phyloP scores from a whole-genome alignment of 2,888 invertebrate genomes.

The Mythimna vitellina region DNA sequence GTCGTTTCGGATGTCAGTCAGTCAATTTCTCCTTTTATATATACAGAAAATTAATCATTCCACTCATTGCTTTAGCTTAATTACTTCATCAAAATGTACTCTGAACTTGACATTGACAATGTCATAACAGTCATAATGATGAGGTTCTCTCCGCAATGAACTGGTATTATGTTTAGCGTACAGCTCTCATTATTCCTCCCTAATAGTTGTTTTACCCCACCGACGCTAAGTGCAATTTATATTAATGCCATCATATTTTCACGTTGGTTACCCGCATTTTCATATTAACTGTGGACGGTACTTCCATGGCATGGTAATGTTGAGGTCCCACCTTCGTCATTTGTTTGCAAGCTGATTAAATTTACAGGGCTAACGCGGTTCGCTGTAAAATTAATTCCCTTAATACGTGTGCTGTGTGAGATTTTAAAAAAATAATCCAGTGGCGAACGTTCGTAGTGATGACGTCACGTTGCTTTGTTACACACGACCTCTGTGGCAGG shows the following conservation, averaged over 20 bases:
- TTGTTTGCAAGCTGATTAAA: conserved; percentile 88
- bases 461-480: conserved; percentile 32
- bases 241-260: conserved; percentile 89
- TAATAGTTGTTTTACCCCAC: conserved; percentile 83
- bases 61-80: not conserved
- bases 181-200: conserved; percentile 60
- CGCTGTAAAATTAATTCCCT: conserved; percentile 79
- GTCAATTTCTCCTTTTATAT: too few relatives aligned
- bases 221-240: conserved; percentile 86
- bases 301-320: conserved; percentile 83
- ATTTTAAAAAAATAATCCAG: conserved; percentile 65
- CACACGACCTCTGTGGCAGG: conserved; percentile 40
- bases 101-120: conserved; percentile 45
- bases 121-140: conserved; percentile 25
- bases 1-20: too few relatives aligned
- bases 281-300: conserved; percentile 85
- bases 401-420: conserved; percentile 68
- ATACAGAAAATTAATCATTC: too few relatives aligned
- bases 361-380: conserved; percentile 84
- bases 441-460: conserved; percentile 34
- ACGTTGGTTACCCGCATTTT: conserved; percentile 87
- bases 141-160: conserved; percentile 57
- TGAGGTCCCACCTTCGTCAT: conserved; percentile 86
- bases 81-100: not conserved
- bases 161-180: conserved; percentile 62